Percentiles rank a stretch among this genome's conserved stretches.
phyloP scores from a whole-genome alignment of 2,113 vertebrate genomes.

The Plectropomus leopardus region DNA sequence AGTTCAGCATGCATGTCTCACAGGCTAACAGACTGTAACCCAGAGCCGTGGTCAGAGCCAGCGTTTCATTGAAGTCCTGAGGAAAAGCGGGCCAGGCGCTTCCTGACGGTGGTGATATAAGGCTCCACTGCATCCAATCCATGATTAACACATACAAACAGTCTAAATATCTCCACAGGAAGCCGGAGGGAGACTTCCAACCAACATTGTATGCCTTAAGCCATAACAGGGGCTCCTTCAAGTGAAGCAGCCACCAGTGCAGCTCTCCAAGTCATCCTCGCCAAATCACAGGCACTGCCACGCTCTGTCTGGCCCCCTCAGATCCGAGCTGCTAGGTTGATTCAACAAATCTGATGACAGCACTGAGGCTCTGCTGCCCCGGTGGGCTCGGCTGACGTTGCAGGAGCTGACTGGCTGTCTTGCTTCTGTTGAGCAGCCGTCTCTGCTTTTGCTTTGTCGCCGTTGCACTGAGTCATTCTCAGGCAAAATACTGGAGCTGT shows the following conservation, averaged over 20 bases:
- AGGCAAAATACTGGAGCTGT: constrained; percentile 11
- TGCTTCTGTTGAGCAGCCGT: constrained; percentile 33
- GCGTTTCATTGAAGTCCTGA: constrained; percentile 60
- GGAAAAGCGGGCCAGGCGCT: constrained; percentile 34
- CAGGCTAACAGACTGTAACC: constrained; percentile 74
- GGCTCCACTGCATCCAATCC: constrained; percentile 72
- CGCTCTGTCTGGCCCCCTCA: constrained; percentile 30
- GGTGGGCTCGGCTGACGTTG: constrained; percentile 65
- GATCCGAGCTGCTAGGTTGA: constrained; percentile 45
- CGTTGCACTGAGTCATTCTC: constrained; percentile 70
- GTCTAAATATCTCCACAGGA: constrained; percentile 22
- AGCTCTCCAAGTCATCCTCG: background rate
- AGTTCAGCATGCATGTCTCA: constrained; percentile 73
- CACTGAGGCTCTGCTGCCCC: constrained; percentile 35
- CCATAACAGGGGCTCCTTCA: background rate
- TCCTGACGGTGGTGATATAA: constrained; percentile 7
- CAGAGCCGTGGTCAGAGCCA: constrained; percentile 72
- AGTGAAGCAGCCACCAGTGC: background rate
- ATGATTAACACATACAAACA: constrained; percentile 38
- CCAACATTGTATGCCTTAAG: background rate
- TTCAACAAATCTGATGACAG: constrained; percentile 67
- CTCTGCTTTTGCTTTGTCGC: constrained; percentile 54
- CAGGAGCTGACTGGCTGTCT: constrained; percentile 66
- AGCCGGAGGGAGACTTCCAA: background rate
- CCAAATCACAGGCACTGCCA: constrained; percentile 28